A percentile compares a stretch with the other conserved stretches of the same genome.
Conservation (phyloP, 1,140 invertebrate species). For the Asbolus verrucosus region DNA sequence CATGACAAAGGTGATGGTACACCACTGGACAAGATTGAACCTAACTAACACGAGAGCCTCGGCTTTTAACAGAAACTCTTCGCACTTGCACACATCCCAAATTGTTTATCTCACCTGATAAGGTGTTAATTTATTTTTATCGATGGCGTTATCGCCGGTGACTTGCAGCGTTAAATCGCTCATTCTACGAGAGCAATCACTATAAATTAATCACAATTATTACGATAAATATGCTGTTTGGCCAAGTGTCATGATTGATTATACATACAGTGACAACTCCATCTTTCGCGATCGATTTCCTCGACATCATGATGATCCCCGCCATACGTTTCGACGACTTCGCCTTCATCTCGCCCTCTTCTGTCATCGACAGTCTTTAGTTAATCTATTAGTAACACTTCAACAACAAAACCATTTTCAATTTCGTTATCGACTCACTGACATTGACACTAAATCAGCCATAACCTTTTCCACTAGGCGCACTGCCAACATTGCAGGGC, state of each 20-base stretch:
- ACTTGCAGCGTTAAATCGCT: too few species aligned
- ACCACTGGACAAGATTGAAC: too few species aligned
- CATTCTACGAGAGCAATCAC: too few species aligned
- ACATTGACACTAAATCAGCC: slow-evolving; percentile 16
- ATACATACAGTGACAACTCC: slow-evolving; percentile 77
- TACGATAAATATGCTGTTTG: background rate
- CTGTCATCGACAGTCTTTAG: slow-evolving; percentile 23
- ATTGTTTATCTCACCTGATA: too few species aligned
- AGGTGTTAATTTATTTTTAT: too few species aligned
- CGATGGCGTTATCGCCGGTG: too few species aligned
- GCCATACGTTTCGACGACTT: slow-evolving; percentile 64
- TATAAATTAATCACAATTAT: too few species aligned
- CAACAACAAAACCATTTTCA: slow-evolving; percentile 16
- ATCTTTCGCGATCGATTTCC: slow-evolving; percentile 79
- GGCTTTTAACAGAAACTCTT: too few species aligned
- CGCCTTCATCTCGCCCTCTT: slow-evolving; percentile 57
- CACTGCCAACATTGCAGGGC: too few species aligned
- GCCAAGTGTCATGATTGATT: background rate
- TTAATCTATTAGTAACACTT: slow-evolving; percentile 7
- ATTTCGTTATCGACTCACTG: slow-evolving; percentile 15
- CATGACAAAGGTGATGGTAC: too few species aligned
- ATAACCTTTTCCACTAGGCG: slow-evolving; percentile 15
- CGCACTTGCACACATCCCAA: too few species aligned
- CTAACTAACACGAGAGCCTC: too few species aligned
- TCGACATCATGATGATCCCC: slow-evolving; percentile 78